Evolutionary conservation across 2,888 invertebrate genomes (phyloP), one percentile per base, ranked within the genome.

Genomic region (Mylabris sibirica): DNA sequence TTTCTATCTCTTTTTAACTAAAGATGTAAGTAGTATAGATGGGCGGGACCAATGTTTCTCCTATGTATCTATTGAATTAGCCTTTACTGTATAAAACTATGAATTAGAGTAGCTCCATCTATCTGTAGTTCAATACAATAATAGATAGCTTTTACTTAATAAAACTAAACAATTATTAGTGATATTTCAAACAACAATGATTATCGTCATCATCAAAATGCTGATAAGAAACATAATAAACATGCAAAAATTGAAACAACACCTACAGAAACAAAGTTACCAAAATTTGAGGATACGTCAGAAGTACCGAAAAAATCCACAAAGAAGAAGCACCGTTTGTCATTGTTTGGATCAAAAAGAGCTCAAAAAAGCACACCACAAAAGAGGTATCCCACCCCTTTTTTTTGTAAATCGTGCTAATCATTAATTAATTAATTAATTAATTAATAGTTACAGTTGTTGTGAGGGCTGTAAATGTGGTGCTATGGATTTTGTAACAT

Each of bases 251-350:
- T 79, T 12, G 79, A 78, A 24, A 71, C 78, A 1, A 75, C 75
- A 41, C 72, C 75, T 1, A 75, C 78, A 1, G 74, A 76, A 74
- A 78, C 77, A 68, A 64, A 73, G 12, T 60, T 80, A 12, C 77
- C 79, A 0, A 78, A 78, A 0, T 78, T 79, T 17, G 76, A 74
- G 6, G 79, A 79, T 70, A 75, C 78, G 53, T 75, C 78, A 3
- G 80, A 80, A 35, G 20, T 3, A 20, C 8, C 20, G 11, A 20
- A 44, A 11, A 34, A 38, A 38, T 12, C 38, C 1, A 11, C 12
- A 2, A 38, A 14, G 3, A 38, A 38, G 12, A 38, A 38, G 3
- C 14, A 9, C 4, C 49, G 20, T 17, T 49, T 20, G 11, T n/a
- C 41, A 44, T 44, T 17, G n/a, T 0, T 5, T 12, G 12, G 12